Evolutionary conservation across 2,797 vertebrate genomes (phyloP).

Genomic region (Hypotaenidia okinawae): DNA sequence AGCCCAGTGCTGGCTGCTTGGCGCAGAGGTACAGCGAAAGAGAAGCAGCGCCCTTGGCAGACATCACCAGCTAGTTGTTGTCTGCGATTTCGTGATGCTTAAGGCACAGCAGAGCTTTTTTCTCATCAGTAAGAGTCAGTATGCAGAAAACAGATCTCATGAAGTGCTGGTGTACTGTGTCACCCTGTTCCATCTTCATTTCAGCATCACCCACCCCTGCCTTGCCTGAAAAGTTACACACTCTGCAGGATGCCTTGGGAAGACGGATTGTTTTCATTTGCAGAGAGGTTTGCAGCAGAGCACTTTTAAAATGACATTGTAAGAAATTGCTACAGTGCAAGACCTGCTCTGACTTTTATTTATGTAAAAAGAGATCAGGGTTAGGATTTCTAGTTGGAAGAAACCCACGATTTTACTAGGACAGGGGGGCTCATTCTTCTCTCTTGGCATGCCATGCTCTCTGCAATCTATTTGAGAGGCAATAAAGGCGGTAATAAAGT

Average conservation of each 20-base stretch:
- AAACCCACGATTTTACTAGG: slow-evolving; percentile 62
- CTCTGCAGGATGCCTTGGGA: slow-evolving; percentile 52
- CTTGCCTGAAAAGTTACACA: slow-evolving; percentile 54
- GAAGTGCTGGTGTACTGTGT: slow-evolving; percentile 30
- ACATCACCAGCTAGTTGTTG: neutral
- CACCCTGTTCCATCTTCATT: slow-evolving; percentile 54
- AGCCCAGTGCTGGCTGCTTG: neutral
- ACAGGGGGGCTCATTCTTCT: slow-evolving; percentile 58
- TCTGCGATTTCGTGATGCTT: slow-evolving; percentile 18
- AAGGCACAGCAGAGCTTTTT: slow-evolving; percentile 6
- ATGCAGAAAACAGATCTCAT: slow-evolving; percentile 55
- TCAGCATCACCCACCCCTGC: slow-evolving; percentile 56
- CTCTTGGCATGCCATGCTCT: slow-evolving; percentile 50
- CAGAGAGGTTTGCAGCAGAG: slow-evolving; percentile 55
- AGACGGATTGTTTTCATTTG: slow-evolving; percentile 69
- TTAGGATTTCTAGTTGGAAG: slow-evolving; percentile 70
- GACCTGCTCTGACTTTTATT: slow-evolving; percentile 71
- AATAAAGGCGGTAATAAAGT: slow-evolving; percentile 67
- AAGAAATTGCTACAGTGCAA: slow-evolving; percentile 62
- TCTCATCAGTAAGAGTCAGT: slow-evolving; percentile 26
- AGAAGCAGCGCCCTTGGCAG: neutral
- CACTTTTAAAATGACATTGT: slow-evolving; percentile 65
- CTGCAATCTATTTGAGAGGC: slow-evolving; percentile 65
- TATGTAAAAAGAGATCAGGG: slow-evolving; percentile 63
- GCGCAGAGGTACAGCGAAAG: neutral